These are phyloP conservation scores for Lepetodrilus schrolli DNA, from an alignment of 2,888 invertebrate species.

Conservation along the genomic window DNA sequence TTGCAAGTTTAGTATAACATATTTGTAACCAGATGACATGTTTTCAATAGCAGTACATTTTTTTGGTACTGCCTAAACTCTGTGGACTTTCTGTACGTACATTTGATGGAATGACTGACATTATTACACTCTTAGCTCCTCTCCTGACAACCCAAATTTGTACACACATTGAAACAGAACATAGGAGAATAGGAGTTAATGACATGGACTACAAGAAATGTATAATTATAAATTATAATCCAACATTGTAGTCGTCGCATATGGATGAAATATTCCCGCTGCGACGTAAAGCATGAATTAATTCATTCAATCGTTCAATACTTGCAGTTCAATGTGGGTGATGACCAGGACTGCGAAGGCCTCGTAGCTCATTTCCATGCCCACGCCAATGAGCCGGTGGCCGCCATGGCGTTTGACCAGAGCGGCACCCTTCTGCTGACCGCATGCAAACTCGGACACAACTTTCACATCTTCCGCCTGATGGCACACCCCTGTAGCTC, in stretches of 20 bases:
- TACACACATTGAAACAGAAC: no score
- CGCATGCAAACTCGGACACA: conserved; percentile 92
- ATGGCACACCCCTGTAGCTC: conserved; percentile 94
- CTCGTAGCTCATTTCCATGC: conserved; percentile 78
- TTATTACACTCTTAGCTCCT: no score
- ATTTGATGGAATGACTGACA: no score
- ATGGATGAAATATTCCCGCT: no score
- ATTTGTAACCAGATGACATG: neutral
- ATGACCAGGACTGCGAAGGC: conserved; percentile 80
- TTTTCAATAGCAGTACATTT: neutral
- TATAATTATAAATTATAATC: no score
- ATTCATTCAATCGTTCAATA: neutral
- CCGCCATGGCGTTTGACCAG: conserved; percentile 91
- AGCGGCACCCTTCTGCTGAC: conserved; percentile 92
- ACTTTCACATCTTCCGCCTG: conserved; percentile 95
- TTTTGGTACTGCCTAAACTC: neutral
- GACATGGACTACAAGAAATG: no score
- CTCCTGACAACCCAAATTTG: no score
- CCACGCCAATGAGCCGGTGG: conserved; percentile 86
- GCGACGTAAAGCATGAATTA: no score
- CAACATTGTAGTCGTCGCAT: no score
- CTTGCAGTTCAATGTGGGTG: conserved; percentile 78
- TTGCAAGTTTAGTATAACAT: no score
- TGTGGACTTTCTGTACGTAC: neutral
- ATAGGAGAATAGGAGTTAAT: no score